Percentiles rank a stretch among this genome's conserved stretches.
Conservation (phyloP, 2,888 invertebrate genomes). For the Cephus spinipes region DNA sequence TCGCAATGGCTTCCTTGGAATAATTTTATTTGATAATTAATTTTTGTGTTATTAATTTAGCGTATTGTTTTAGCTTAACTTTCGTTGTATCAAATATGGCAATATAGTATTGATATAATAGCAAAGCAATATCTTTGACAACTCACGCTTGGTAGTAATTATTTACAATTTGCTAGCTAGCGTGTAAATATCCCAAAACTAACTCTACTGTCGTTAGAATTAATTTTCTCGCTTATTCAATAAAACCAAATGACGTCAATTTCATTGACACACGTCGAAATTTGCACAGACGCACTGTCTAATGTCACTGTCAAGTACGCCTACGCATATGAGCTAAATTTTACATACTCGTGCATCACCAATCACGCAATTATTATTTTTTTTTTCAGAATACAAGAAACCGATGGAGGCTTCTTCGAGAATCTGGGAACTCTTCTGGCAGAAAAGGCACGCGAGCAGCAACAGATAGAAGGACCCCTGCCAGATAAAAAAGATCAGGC, state of each 20-base stretch:
- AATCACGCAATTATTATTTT: conserved; percentile 2
- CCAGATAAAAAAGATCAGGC: conserved; percentile 58
- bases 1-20: neutral
- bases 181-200: neutral
- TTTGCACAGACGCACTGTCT: neutral
- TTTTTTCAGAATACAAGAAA: conserved; percentile 79
- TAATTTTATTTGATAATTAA: neutral
- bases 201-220: neutral
- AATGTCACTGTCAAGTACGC: neutral
- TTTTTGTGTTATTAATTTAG: neutral
- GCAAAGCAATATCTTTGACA: neutral
- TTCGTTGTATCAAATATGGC: neutral
- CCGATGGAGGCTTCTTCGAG: conserved; percentile 87
- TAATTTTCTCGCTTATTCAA: neutral
- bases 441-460: conserved; percentile 53
- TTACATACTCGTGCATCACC: neutral
- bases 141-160: neutral
- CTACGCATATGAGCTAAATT: neutral
- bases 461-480: conserved; percentile 51
- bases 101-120: neutral
- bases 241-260: neutral
- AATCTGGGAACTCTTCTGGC: conserved; percentile 80
- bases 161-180: neutral
- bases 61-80: neutral
- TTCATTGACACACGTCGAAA: neutral